phyloP scores from a whole-genome alignment of 1,140 invertebrate species.

The Cyclargus thomasi region DNA sequence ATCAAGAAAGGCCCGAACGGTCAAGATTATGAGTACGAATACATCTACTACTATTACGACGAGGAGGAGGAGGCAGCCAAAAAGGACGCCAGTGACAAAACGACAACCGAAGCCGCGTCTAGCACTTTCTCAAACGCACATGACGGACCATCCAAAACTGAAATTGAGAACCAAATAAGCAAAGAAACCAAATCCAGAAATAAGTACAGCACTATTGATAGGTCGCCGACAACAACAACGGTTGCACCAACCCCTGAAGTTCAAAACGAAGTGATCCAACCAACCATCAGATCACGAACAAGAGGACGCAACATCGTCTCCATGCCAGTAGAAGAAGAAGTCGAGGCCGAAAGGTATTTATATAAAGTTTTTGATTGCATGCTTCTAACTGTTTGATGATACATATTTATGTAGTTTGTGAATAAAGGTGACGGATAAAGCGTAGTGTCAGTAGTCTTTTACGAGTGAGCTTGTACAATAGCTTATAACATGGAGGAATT shows the following conservation, averaged over 20 bases:
- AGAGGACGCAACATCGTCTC: conserved; percentile 77
- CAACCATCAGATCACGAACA: conserved; percentile 69
- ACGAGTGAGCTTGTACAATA: not conserved
- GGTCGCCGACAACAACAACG: conserved; percentile 70
- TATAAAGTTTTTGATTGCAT: conserved; percentile 10
- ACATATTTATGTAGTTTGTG: not conserved
- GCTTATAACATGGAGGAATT: not conserved
- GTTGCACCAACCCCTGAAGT: conserved; percentile 72
- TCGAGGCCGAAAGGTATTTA: conserved; percentile 70
- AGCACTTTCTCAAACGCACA: conserved; percentile 68
- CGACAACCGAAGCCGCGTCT: conserved; percentile 33
- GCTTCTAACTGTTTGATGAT: not conserved
- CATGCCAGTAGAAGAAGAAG: conserved; percentile 71
- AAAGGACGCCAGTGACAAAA: conserved; percentile 59
- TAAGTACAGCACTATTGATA: conserved; percentile 82
- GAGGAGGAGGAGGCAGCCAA: conserved; percentile 81
- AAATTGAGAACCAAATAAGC: conserved; percentile 64
- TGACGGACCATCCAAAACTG: conserved; percentile 76
- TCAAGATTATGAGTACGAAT: conserved; percentile 93
- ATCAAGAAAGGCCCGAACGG: conserved; percentile 93
- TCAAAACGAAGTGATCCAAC: conserved; percentile 82
- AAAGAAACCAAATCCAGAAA: conserved; percentile 70
- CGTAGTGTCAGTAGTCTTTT: too few species aligned
- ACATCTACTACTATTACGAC: conserved; percentile 93
- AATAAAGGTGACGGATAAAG: not conserved